These are phyloP conservation scores for Tyrannus savana DNA, from an alignment of 2,113 vertebrate genomes.

Conservation along the genomic window DNA sequence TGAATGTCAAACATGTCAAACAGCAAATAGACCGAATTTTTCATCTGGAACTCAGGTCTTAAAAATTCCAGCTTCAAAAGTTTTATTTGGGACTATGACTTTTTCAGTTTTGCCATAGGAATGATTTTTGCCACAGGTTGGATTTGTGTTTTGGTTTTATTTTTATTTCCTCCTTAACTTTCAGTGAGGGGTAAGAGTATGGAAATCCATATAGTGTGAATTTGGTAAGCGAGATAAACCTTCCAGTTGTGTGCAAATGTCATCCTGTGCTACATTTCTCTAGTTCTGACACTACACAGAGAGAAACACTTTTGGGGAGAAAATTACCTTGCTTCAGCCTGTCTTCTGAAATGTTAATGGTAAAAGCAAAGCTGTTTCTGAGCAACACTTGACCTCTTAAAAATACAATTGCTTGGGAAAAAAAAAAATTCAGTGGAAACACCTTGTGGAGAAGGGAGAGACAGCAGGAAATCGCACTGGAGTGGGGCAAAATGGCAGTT, in stretches of 20 bases:
- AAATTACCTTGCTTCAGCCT: not conserved
- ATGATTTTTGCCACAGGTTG: not conserved
- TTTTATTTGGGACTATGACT: not conserved
- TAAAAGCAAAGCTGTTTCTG: not conserved
- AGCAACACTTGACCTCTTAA: not conserved
- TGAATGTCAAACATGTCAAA: not conserved
- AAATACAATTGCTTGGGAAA: not conserved
- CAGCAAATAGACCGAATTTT: not conserved
- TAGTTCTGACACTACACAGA: not conserved
- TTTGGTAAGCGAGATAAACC: not conserved
- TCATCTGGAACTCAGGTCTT: not conserved
- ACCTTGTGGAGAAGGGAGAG: not conserved
- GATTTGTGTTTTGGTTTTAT: not conserved
- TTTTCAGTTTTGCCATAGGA: not conserved
- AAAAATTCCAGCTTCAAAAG: not conserved
- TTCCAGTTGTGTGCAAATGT: not conserved
- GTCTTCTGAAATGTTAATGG: constrained; percentile 18
- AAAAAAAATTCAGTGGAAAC: not conserved
- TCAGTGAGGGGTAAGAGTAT: not conserved
- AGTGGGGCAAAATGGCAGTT: not conserved
- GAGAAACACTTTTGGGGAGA: not conserved
- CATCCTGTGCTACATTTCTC: not conserved
- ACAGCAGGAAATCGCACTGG: not conserved
- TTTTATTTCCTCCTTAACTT: not conserved
- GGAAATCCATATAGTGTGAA: not conserved